Base-by-base conservation (phyloP, 2,797 vertebrate species). In the Monodelphis domestica region DNA sequence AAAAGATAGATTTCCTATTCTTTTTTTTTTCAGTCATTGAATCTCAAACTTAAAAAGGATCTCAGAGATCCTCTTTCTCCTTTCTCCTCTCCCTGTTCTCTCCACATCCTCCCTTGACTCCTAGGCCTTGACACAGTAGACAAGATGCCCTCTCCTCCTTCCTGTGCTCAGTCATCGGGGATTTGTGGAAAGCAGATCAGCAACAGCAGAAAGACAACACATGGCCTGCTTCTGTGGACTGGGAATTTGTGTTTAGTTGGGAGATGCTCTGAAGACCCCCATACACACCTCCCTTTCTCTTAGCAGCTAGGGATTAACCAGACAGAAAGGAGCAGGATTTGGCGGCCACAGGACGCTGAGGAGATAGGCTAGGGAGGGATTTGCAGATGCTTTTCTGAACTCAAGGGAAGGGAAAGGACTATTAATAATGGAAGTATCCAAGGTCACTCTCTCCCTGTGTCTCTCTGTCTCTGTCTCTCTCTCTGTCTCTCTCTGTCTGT, bases 1-100 rank as follows among this genome's bases (percentile, higher is more conserved):
- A 38, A 84, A 89, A 29, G 1, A 30, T 84, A 55, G 92, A 10
- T 54, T 53, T 57, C 54, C 12, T 30, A 33, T 53, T 15, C 56
- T 91, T 91, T 88, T 95, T 51, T 29, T 91, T 56, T 50, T 84
- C 57, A 92, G 51, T 90, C 28, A 89, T 57, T 90, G 84, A 70
- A 89, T 89, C 57, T 53, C 33, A 55, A 54, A 45, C 51, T 38
- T 33, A 54, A 63, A 55, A 57, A 53, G 54, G 55, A 17, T 54
- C 21, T 17, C 1, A 51, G 50, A 63, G 51, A 28, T 10, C 12
- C 5, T 45, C 51, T 53, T 7, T 2, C 53, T 63, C 24, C 56
- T 54, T 15, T 24, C 9, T 53, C 26, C 52, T 52, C 45, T 11
- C 63, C 9, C 1, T 30, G 24, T 84, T 50, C 38, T 84, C 38